A percentile compares a stretch with the other conserved stretches of the same genome.
These are phyloP conservation scores for Drosophila subsilvestris DNA, from an alignment of 2,888 invertebrate species.

Conservation along the genomic window DNA sequence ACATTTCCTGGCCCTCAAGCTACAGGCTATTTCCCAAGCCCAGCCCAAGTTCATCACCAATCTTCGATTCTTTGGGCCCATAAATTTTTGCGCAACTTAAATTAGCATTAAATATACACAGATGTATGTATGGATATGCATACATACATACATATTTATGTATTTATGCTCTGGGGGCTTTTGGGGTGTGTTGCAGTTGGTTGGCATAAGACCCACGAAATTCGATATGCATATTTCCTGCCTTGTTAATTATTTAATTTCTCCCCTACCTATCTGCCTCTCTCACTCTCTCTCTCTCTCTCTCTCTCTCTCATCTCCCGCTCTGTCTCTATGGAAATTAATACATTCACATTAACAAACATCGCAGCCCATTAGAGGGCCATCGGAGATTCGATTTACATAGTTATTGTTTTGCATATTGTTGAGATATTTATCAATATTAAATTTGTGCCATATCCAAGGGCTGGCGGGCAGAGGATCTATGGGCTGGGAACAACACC, in stretches of 20 bases:
- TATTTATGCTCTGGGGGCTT: constrained; percentile 20
- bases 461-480: neutral
- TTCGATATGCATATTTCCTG: constrained; percentile 38
- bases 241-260: constrained; percentile 39
- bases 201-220: constrained; percentile 33
- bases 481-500: neutral
- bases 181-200: constrained; percentile 26
- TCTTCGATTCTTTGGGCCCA: constrained; percentile 27
- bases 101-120: constrained; percentile 32
- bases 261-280: neutral
- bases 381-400: constrained; percentile 32
- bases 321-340: constrained; percentile 23
- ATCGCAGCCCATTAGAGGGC: constrained; percentile 43
- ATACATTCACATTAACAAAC: constrained; percentile 44
- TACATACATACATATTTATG: constrained; percentile 30
- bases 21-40: neutral
- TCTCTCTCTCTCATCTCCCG: neutral
- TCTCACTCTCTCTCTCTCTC: neutral
- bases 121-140: constrained; percentile 16
- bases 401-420: constrained; percentile 31
- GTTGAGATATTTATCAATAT: constrained; percentile 28
- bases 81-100: constrained; percentile 16
- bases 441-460: constrained; percentile 19
- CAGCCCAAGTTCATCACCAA: too few relatives aligned
- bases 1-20: neutral